Conservation (phyloP, 2,797 vertebrate genomes). For the Oryzias sinensis region DNA sequence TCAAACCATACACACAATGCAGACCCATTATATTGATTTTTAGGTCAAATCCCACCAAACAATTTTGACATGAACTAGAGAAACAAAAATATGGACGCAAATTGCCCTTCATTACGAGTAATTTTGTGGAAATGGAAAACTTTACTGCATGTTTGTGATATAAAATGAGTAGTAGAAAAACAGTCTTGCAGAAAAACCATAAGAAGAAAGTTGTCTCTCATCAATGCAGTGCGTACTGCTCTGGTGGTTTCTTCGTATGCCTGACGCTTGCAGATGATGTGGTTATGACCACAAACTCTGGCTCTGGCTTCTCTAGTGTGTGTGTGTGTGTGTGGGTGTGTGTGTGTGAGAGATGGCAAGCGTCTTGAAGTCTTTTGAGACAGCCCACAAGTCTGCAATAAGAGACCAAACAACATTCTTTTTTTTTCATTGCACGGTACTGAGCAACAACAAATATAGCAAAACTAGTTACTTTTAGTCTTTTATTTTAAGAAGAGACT, state of each 20-base stretch:
- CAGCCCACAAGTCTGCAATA: slow-evolving; percentile 62
- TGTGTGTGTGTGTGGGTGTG: slow-evolving; percentile 12
- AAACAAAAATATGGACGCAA: slow-evolving; percentile 48
- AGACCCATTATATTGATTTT: slow-evolving; percentile 32
- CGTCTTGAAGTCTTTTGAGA: slow-evolving; percentile 47
- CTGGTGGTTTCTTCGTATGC: slow-evolving; percentile 61
- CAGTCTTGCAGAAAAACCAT: slow-evolving; percentile 28
- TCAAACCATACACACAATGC: slow-evolving; percentile 14
- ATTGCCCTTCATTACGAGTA: slow-evolving; percentile 67
- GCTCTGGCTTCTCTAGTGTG: slow-evolving; percentile 28
- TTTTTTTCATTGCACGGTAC: slow-evolving; percentile 45
- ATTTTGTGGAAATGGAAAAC: slow-evolving; percentile 69
- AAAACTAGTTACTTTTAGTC: slow-evolving; percentile 18
- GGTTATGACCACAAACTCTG: slow-evolving; percentile 63
- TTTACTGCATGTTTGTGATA: slow-evolving; percentile 54
- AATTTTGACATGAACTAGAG: slow-evolving; percentile 36
- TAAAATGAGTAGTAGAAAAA: slow-evolving; percentile 40
- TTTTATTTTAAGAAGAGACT: slow-evolving; percentile 3
- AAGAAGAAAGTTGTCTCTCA: slow-evolving; percentile 51
- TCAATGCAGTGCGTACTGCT: slow-evolving; percentile 60
- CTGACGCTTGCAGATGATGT: slow-evolving; percentile 62
- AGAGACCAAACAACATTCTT: slow-evolving; percentile 66
- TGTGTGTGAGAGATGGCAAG: not conserved
- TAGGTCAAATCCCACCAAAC: slow-evolving; percentile 42
- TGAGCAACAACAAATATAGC: slow-evolving; percentile 41